Evolutionary conservation across 2,797 vertebrate species (phyloP).

Genomic region (Sphaeramia orbicularis): DNA sequence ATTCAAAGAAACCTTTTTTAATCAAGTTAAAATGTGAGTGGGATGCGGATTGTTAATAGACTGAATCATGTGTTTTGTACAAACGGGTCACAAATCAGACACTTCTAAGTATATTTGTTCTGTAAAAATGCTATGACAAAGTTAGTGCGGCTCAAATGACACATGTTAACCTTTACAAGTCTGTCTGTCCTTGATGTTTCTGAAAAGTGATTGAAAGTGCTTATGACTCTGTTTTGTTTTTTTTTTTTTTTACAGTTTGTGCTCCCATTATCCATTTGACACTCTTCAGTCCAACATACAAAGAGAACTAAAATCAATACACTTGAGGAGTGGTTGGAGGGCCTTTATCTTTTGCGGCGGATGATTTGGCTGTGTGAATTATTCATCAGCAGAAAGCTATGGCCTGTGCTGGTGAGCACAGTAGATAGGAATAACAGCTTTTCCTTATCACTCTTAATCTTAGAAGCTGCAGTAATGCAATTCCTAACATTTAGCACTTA

Average conservation of each 20-base stretch:
- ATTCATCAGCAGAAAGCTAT: conserved; percentile 90
- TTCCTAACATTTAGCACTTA: conserved; percentile 92
- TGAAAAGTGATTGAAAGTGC: conserved; percentile 45
- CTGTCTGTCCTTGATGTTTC: conserved; percentile 42
- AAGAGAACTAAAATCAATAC: conserved; percentile 90
- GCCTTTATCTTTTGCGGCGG: conserved; percentile 89
- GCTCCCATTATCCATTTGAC: conserved; percentile 81
- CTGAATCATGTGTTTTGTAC: too few species aligned
- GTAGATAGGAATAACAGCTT: conserved; percentile 89
- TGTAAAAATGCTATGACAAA: not conserved
- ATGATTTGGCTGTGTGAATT: conserved; percentile 93
- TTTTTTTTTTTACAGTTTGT: conserved; percentile 74
- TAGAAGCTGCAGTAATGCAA: conserved; percentile 89
- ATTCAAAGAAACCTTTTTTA: too few species aligned
- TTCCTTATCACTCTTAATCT: conserved; percentile 93
- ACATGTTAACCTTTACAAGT: conserved; percentile 27
- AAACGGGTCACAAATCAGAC: too few species aligned
- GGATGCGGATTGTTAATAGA: too few species aligned
- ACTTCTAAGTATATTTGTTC: too few species aligned
- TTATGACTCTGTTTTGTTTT: conserved; percentile 47
- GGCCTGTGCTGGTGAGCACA: conserved; percentile 86
- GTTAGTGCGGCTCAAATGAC: not conserved
- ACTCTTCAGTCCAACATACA: conserved; percentile 84
- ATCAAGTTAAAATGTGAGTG: too few species aligned
- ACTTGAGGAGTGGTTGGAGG: conserved; percentile 89